These are phyloP conservation scores for Holothuria leucospilota DNA, from an alignment of 53 echinoderm and acorn worm species.

Conservation along the genomic window DNA sequence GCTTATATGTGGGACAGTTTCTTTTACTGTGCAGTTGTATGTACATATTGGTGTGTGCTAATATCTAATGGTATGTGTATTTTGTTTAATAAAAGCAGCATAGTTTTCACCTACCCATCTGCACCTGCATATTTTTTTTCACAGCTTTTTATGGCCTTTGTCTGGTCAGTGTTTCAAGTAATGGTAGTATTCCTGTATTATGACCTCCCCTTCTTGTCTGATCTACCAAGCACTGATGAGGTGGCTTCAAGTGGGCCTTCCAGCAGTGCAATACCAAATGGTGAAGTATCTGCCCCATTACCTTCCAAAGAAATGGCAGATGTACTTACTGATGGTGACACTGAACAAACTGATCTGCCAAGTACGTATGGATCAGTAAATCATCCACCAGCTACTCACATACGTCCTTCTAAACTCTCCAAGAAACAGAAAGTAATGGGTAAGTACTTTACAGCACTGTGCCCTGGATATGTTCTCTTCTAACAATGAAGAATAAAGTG, in stretches of 20 bases:
- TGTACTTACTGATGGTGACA: background rate
- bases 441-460: background rate
- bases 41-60: background rate
- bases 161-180: constrained; percentile 73
- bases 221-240: background rate
- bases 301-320: constrained; percentile 22
- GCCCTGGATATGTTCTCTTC: no score
- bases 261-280: background rate
- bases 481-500: no score
- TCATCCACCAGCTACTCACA: background rate
- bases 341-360: constrained; percentile 10
- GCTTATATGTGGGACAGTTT: no score
- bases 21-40: background rate
- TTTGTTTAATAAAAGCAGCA: background rate
- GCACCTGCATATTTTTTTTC: background rate
- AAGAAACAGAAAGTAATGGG: background rate
- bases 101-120: background rate
- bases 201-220: constrained; percentile 74
- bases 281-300: background rate
- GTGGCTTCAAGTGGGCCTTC: background rate
- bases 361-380: no score
- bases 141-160: constrained; percentile 80
- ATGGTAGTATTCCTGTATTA: constrained; percentile 75
- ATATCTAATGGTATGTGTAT: background rate
- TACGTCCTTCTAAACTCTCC: background rate